phyloP scores from a whole-genome alignment of 2,113 vertebrate genomes.

The Oostethus manadensis region DNA sequence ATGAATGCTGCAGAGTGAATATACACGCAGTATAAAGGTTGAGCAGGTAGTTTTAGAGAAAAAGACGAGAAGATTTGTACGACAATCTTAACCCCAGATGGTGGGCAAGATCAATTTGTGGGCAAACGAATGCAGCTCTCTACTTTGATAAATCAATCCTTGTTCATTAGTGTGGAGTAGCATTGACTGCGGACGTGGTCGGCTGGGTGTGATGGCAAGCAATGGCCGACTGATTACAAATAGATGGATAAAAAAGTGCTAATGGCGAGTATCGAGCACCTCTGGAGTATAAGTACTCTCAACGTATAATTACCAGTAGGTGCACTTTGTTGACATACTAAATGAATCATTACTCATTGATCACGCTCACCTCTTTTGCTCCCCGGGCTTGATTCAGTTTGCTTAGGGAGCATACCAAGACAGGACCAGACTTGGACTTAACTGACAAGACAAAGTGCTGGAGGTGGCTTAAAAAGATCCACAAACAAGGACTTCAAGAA shows the following conservation, averaged over 20 bases:
- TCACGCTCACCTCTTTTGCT: conserved; percentile 15
- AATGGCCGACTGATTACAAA: conserved; percentile 48
- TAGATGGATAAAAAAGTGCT: conserved; percentile 22
- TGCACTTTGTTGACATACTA: conserved; percentile 22
- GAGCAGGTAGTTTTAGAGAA: too few relatives aligned
- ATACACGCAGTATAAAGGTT: too few relatives aligned
- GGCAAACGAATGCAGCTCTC: conserved; percentile 54
- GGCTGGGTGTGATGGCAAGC: conserved; percentile 23
- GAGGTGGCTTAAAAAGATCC: neutral
- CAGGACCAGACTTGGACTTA: conserved; percentile 17
- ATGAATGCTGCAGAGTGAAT: too few relatives aligned
- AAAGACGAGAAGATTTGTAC: neutral
- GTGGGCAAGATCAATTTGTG: conserved; percentile 32
- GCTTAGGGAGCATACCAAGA: conserved; percentile 20
- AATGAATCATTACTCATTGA: conserved; percentile 22
- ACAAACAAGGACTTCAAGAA: neutral
- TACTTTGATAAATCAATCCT: conserved; percentile 55
- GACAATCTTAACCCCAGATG: neutral
- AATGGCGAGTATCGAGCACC: conserved; percentile 38
- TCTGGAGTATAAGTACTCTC: conserved; percentile 34
- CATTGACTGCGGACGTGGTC: conserved; percentile 44
- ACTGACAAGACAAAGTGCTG: conserved; percentile 10
- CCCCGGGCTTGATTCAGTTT: conserved; percentile 15
- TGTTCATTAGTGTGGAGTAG: conserved; percentile 53
- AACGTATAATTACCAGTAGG: conserved; percentile 30